Evolutionary conservation across 1,140 invertebrate species (phyloP), one percentile per base, ranked within the genome.

Genomic region (Penaeus chinensis): DNA sequence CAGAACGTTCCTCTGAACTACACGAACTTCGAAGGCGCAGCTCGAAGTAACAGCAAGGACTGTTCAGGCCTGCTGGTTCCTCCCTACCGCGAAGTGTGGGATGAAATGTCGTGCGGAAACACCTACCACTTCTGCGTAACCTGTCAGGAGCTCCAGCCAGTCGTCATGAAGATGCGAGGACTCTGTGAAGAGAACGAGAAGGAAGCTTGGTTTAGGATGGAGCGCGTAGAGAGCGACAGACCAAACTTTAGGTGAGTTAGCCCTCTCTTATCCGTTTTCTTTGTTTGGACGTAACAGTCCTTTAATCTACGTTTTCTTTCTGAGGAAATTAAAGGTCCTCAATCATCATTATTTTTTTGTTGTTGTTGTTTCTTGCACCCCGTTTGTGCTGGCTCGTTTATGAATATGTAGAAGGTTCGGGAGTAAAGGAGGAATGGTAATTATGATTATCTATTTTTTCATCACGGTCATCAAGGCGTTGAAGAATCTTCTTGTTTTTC

Each of bases 111-210:
- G 1, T 89, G 88, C 54, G 20, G 32, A 0, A n/a, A 66, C 62
- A 81, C 54, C 42, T 89, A 89, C 83, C 27, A 85, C 47, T 81
- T 89, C 42, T 89, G 88, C 47, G 54, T 81, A 8, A 81, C 54
- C n/a, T 89, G 88, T 65, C n/a, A 79, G 24, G 74, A 79, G n/a
- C 54, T 32, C 3, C 1, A 60, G 18, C 20, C 19, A 37, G 27
- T 37, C 5, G 47, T 82, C 60, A 4, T 82, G 80, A 20, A 82
- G 24, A 42, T 82, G 80, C 80, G 80, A 19, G 80, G 80, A 7
- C 80, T 82, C 22, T 82, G 80, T 24, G 80, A 82, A 18, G 80
- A 82, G 11, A 7, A 63, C 18, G 22, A 62, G 18, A 61, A 24
- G 24, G 24, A 42, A 19, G 19, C 37, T 11, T 54, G 54, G 54